Percentiles rank a stretch among this genome's conserved stretches.
Evolutionary conservation across 2,888 invertebrate species (phyloP).

Genomic region (Rhaphigaster nebulosa): DNA sequence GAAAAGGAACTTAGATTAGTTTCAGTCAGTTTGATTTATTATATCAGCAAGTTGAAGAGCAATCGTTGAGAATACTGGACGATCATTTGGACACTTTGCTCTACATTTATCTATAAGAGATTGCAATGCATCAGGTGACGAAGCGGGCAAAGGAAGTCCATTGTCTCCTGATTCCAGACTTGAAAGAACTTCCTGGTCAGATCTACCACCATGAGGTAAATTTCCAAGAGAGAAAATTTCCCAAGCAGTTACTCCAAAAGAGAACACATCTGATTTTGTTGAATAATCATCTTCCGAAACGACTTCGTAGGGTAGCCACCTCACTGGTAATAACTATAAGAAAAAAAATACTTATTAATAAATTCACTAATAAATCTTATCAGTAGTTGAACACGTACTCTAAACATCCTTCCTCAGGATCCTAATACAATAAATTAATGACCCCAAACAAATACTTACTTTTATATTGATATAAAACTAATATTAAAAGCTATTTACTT

Average conservation of each 20-base stretch:
- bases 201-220: slow-evolving; percentile 81
- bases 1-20: slow-evolving; percentile 40
- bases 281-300: slow-evolving; percentile 92
- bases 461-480: too few species aligned
- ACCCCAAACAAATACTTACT: too few species aligned
- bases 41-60: slow-evolving; percentile 70
- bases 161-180: slow-evolving; percentile 78
- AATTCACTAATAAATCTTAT: background rate
- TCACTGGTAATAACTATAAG: slow-evolving; percentile 81
- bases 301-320: slow-evolving; percentile 93
- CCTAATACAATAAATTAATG: background rate
- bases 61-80: slow-evolving; percentile 78
- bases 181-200: slow-evolving; percentile 80
- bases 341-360: background rate
- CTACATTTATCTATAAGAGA: slow-evolving; percentile 77
- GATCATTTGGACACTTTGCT: slow-evolving; percentile 77
- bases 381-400: background rate
- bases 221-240: slow-evolving; percentile 88
- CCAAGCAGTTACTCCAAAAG: slow-evolving; percentile 91
- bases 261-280: slow-evolving; percentile 93
- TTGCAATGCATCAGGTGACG: slow-evolving; percentile 76
- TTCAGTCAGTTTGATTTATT: slow-evolving; percentile 52
- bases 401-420: background rate
- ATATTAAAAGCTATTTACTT: too few species aligned
- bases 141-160: slow-evolving; percentile 78